A percentile compares a stretch with the other conserved stretches of the same genome.
Conservation (phyloP, 2,888 invertebrate genomes). For the Thereva unica region DNA sequence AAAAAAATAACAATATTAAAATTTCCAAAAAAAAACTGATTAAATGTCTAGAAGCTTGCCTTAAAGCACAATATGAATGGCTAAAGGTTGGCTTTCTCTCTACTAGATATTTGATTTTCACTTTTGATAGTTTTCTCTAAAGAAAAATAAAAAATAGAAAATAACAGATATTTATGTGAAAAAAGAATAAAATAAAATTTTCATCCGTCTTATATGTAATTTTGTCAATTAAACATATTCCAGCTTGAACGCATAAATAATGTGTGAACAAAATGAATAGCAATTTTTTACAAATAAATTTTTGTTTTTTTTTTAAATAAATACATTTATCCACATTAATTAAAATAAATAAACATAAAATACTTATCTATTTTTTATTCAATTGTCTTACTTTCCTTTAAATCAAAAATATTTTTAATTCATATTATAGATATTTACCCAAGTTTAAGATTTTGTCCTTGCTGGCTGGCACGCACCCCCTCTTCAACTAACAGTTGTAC, state of each 20-base stretch:
- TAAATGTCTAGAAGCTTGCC: constrained; percentile 35
- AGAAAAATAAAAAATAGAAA: constrained; percentile 19
- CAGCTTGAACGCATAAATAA: too few relatives aligned
- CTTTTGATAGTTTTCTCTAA: constrained; percentile 25
- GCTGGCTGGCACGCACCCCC: constrained; percentile 77
- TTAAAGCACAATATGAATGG: constrained; percentile 23
- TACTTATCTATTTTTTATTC: neutral
- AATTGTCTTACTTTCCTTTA: constrained; percentile 28
- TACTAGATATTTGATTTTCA: constrained; percentile 10
- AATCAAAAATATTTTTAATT: constrained; percentile 39
- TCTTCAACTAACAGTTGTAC: constrained; percentile 96
- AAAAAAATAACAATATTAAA: neutral
- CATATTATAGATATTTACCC: constrained; percentile 77
- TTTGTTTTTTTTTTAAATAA: too few relatives aligned
- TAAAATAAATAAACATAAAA: neutral
- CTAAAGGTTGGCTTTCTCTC: constrained; percentile 6
- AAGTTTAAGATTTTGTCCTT: constrained; percentile 93
- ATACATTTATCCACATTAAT: neutral
- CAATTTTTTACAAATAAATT: too few relatives aligned
- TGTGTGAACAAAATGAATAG: too few relatives aligned
- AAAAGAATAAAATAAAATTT: constrained; percentile 7
- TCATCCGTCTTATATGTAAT: too few relatives aligned
- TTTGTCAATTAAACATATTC: too few relatives aligned
- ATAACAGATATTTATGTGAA: constrained; percentile 1
- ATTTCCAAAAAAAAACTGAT: constrained; percentile 11